Evolutionary conservation across 2,113 vertebrate species (phyloP), one percentile per base, ranked within the genome.

Genomic region (Mirza zaza): DNA sequence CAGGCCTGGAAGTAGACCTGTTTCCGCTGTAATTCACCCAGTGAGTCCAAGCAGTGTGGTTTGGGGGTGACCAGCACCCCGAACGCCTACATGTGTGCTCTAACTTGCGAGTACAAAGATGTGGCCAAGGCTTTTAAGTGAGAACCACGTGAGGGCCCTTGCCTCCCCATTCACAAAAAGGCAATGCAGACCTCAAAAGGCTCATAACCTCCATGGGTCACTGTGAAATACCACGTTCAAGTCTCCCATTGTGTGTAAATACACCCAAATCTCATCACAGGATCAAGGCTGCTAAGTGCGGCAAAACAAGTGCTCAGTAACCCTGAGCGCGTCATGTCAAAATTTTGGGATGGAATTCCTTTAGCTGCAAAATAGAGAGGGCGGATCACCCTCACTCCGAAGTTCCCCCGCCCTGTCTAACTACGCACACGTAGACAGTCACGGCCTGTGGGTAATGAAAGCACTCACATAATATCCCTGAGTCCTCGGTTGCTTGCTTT

Each of bases 351-450:
- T 48, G 8, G 70, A 59, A 71, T 59, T 65, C 48, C 15, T 39
- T 85, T 20, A 25, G 61, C 57, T 68, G 14, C 20, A 68, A 89
- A 92, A 59, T 23, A 61, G 45, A 61, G 70, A 52, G 42, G 36
- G 2, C 3, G 45, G 94, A 39, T 32, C 11, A 2, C 17, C 20
- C 21, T 13, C 17, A 36, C 23, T 55, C 17, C 21, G 4, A 63
- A 29, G 13, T 3, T 27, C 15, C n/a, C n/a, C 25, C 0, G 0
- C 50, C 18, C 17, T 75, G 61, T 2, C 0, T 20, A 50, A 23
- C 25, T 68, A 18, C 0, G 5, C 45, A 50, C 20, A 67, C 1
- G 23, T 34, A 20, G 25, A 65, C 6, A 15, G 75, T 29, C 39
- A 15, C n/a, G 32, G 50, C 3, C 34, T 34, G 55, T 14, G 57